Evolutionary conservation across 2,113 vertebrate species (phyloP).

Genomic region (Ariopsis seemanni): DNA sequence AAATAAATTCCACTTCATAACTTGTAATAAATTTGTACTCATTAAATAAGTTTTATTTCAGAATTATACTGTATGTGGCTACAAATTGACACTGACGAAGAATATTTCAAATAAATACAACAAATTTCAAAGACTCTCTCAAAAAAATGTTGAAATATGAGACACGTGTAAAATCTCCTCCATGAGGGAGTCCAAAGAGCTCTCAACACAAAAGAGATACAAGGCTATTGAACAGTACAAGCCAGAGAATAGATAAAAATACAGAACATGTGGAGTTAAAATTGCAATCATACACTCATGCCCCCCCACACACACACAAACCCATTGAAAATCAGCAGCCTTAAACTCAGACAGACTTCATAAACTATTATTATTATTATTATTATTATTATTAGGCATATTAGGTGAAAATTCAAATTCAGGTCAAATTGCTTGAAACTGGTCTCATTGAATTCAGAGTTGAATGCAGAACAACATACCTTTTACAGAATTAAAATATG

Average conservation of each 20-base stretch:
- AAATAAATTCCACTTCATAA: not conserved
- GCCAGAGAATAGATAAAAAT: not conserved
- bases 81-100: not conserved
- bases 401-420: no score
- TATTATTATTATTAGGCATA: no score
- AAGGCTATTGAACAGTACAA: not conserved
- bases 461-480: no score
- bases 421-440: no score
- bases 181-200: no score
- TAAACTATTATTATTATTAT: no score
- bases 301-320: not conserved
- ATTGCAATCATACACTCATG: not conserved
- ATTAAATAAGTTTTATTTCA: not conserved
- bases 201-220: no score
- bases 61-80: not conserved
- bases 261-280: not conserved
- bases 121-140: not conserved
- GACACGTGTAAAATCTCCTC: not conserved
- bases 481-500: no score
- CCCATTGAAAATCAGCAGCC: no score
- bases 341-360: not conserved
- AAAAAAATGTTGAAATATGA: not conserved
- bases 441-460: no score
- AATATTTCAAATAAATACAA: not conserved
- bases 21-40: not conserved